Percentiles rank a stretch among this genome's conserved stretches.
These are phyloP conservation scores for Lacerta agilis DNA, from an alignment of 2,797 vertebrate genomes.

Conservation along the genomic window DNA sequence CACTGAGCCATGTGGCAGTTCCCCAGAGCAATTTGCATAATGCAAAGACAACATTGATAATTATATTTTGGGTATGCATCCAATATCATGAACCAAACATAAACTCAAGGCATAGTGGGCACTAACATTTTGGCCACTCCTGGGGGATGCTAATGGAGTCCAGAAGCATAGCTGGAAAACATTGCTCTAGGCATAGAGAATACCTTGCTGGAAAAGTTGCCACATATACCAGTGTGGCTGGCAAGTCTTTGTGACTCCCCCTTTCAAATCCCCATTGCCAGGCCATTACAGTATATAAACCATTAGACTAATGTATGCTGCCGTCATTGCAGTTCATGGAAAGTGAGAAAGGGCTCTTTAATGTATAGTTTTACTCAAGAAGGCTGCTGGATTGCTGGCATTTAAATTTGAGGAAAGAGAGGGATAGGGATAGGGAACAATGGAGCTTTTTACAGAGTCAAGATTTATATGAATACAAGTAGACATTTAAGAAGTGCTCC, in stretches of 20 bases:
- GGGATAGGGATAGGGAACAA: constrained; percentile 3
- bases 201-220: background rate
- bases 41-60: background rate
- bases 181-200: background rate
- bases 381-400: background rate
- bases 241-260: background rate
- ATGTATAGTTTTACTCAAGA: constrained; percentile 4
- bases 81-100: background rate
- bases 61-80: background rate
- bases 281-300: background rate
- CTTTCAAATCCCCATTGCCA: background rate
- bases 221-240: background rate
- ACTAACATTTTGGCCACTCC: background rate
- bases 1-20: too few species aligned
- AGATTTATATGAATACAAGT: background rate
- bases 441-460: background rate
- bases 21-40: background rate
- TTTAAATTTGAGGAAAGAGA: constrained; percentile 17
- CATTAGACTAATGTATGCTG: background rate
- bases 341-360: background rate
- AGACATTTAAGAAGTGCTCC: constrained; percentile 11
- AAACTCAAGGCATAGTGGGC: background rate
- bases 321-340: background rate
- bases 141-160: background rate
- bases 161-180: background rate